Conservation (phyloP, 2,888 invertebrate genomes). For the Blastobasis lacticolella region DNA sequence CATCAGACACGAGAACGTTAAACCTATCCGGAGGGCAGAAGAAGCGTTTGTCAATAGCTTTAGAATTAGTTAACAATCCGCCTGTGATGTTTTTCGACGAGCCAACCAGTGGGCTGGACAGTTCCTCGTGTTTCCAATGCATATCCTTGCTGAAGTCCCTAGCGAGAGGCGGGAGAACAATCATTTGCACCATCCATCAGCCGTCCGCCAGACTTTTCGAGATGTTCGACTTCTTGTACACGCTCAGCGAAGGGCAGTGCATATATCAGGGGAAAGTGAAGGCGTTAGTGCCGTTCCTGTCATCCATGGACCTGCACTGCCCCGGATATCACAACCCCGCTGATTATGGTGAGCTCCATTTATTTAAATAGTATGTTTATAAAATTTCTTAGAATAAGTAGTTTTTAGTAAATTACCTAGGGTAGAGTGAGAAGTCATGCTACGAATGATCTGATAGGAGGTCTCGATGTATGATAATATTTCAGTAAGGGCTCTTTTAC, state of each 20-base stretch:
- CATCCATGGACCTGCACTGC: constrained; percentile 88
- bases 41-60: constrained; percentile 91
- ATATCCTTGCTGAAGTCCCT: constrained; percentile 90
- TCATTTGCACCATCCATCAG: constrained; percentile 97
- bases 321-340: constrained; percentile 98
- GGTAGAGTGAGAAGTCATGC: too few relatives aligned
- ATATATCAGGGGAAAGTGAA: constrained; percentile 91
- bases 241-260: constrained; percentile 93
- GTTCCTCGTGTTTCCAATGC: constrained; percentile 95
- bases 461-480: too few relatives aligned
- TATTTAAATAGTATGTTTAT: background rate
- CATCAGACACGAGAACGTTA: constrained; percentile 84
- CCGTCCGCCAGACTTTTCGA: constrained; percentile 96
- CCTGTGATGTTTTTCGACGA: constrained; percentile 99
- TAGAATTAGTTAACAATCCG: constrained; percentile 95
- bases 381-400: background rate
- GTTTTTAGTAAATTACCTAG: too few relatives aligned
- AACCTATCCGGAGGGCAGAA: constrained; percentile 93
- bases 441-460: too few relatives aligned
- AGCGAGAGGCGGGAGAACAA: constrained; percentile 90
- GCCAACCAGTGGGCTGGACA: constrained; percentile 94
- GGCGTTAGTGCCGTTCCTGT: constrained; percentile 90
- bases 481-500: too few relatives aligned
- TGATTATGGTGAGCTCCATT: constrained; percentile 83
- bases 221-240: constrained; percentile 95